Conservation (phyloP, 2,888 invertebrate species). For the Gryllus longicercus region DNA sequence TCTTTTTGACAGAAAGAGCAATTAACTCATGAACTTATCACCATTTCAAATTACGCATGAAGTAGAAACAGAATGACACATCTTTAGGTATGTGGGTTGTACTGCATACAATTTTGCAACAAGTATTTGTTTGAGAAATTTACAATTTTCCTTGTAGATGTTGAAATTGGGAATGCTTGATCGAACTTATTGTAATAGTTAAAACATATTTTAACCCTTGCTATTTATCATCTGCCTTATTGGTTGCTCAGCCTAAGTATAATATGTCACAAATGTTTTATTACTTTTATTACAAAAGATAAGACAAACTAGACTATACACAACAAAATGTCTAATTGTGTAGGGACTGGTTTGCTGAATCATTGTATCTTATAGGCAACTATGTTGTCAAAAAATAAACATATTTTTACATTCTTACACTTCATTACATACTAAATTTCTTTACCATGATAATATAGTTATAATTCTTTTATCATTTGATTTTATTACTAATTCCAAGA, state of each 20-base stretch:
- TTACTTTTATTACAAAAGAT: neutral
- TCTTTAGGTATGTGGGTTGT: too few relatives aligned
- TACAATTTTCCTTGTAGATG: neutral
- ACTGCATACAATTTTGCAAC: too few relatives aligned
- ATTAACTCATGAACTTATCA: too few relatives aligned
- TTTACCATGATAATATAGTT: neutral
- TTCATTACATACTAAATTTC: slow-evolving; percentile 10
- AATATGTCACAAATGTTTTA: neutral
- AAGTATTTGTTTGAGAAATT: neutral
- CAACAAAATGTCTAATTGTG: neutral
- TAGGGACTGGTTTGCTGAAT: slow-evolving; percentile 17
- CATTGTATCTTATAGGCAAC: neutral
- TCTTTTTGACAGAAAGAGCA: too few relatives aligned
- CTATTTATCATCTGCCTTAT: slow-evolving; percentile 2
- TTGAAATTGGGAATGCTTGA: slow-evolving; percentile 2
- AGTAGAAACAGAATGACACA: too few relatives aligned
- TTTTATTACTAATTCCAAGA: neutral
- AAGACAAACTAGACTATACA: slow-evolving; percentile 1
- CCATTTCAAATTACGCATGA: too few relatives aligned
- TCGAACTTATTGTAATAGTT: slow-evolving; percentile 7
- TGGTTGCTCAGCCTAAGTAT: neutral
- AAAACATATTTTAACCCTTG: neutral
- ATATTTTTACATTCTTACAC: neutral
- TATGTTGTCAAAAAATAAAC: slow-evolving; percentile 3
- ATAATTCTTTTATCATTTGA: neutral